Conservation (phyloP, 2,888 invertebrate species). For the Hirtodrosophila alboralis region DNA sequence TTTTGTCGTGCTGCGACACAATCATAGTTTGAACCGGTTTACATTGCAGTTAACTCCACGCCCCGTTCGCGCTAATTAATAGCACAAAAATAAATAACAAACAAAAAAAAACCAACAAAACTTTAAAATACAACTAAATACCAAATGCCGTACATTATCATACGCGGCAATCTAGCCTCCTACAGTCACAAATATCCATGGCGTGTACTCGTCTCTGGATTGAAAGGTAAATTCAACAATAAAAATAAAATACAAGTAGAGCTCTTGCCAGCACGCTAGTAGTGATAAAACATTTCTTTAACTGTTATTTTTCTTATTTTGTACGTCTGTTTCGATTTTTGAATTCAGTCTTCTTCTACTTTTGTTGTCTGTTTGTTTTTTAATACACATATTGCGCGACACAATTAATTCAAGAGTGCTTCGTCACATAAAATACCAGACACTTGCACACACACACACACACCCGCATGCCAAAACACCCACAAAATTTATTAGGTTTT, state of each 20-base stretch:
- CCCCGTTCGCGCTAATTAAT: constrained; percentile 55
- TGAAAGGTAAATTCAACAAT: constrained; percentile 88
- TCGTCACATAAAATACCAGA: constrained; percentile 29
- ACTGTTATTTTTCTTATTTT: constrained; percentile 29
- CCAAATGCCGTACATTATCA: constrained; percentile 94
- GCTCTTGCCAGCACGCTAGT: constrained; percentile 12
- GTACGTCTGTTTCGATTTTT: constrained; percentile 24
- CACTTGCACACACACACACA: constrained; percentile 6
- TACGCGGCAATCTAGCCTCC: constrained; percentile 94
- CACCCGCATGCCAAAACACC: constrained; percentile 29
- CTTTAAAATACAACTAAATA: constrained; percentile 57
- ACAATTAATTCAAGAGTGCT: constrained; percentile 64
- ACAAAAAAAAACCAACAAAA: constrained; percentile 26
- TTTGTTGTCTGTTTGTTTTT: constrained; percentile 27
- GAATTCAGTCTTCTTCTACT: constrained; percentile 22
- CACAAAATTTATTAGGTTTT: constrained; percentile 36
- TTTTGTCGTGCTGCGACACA: constrained; percentile 42
- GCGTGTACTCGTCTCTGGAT: constrained; percentile 93
- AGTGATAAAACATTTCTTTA: constrained; percentile 21
- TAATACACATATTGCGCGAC: constrained; percentile 64
- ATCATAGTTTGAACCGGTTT: constrained; percentile 53
- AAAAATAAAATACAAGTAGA: constrained; percentile 16
- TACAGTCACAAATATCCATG: constrained; percentile 94
- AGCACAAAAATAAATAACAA: constrained; percentile 32
- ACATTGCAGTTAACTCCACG: constrained; percentile 17